Evolutionary conservation across 2,888 invertebrate genomes (phyloP), one percentile per base, ranked within the genome.

Genomic region (Cryptosula pallasiana): DNA sequence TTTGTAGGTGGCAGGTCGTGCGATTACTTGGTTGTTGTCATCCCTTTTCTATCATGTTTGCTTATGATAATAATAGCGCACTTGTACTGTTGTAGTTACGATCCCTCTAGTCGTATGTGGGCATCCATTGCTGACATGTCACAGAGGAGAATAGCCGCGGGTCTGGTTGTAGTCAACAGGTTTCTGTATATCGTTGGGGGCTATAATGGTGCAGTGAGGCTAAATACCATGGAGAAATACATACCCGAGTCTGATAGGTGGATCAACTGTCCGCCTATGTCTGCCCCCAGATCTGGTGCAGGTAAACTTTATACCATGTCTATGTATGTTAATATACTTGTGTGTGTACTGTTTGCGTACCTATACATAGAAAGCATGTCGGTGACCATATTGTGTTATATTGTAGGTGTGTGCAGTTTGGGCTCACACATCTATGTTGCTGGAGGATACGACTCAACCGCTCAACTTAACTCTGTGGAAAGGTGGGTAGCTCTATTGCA

Each of bases 241-340:
- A 93, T 95, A 84, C 95, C 95, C 0, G 95, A 95, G 86, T 92
- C 92, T 82, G 90, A 95, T 82, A 89, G 90, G 78, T 95, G 95
- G 95, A 90, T 89, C 0, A 89, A 90, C 81, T 89, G 94, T 74
- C 88, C 91, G 23, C 87, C 92, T 0, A 92, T 95, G 92, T 87
- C 88, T 73, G 88, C 89, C 35, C 89, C 90, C 3, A 87, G 95
- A 73, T 93, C 93, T 82, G 95, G 95, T 34, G 92, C 94, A 74
- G 94, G 92, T 91, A 75, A n/a, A n/a, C n/a, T n/a, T n/a, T n/a
- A n/a, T n/a, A n/a, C n/a, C n/a, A n/a, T n/a, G n/a, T n/a, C n/a
- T n/a, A n/a, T n/a, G n/a, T n/a, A n/a, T n/a, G n/a, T n/a, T n/a
- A n/a, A n/a, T n/a, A n/a, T n/a, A n/a, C n/a, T n/a, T n/a, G n/a